Evolutionary conservation across 2,113 vertebrate genomes (phyloP), one percentile per base, ranked within the genome.

Genomic region (Macheiramphus alcinus): DNA sequence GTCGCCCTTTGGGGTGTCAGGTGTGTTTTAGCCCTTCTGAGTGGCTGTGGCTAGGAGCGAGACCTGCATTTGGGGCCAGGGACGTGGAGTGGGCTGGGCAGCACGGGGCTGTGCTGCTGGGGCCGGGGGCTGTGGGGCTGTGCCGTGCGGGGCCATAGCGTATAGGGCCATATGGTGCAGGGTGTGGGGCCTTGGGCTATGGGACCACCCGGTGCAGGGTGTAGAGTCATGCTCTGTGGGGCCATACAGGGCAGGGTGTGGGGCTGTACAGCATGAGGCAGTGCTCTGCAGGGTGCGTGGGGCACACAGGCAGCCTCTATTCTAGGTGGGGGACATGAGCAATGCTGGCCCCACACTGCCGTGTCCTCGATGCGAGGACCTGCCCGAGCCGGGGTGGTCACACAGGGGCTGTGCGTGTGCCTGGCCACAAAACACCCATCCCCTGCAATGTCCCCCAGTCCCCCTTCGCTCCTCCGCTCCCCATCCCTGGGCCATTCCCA

Each of bases 61-160:
- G 38, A n/a, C 22, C 42, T 9, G 36, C 43, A 1, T 4, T 0
- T 11, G 72, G 55, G 66, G 72, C 43, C 2, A 2, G 43, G 59
- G 47, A 15, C 12, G 2, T 0, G 5, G 42, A 42, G 31, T 13
- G 3, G 21, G 32, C 36, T 67, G 36, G 3, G 40, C 20, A 21
- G 10, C 16, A 8, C 6, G 3, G 53, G 71, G 52, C 59, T 7
- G 4, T 5, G 25, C 50, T 15, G 36, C 6, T n/a, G 43, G 50
- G 52, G 25, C 27, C 8, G 47, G 3, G 59, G 81, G 52, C 59
- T 5, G 4, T 4, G 4, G 59, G 81, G 47, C 59, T 2, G 3
- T 4, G 52, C 16, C 52, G 3, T 52, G n/a, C 3, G 6, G 62
- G 52, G 22, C 36, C 7, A 3, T 7, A 21, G 22, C 1, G 2